Percentiles rank a stretch among this genome's conserved stretches.
phyloP scores from a whole-genome alignment of 2,888 invertebrate genomes.

The Zeuzera pyrina region DNA sequence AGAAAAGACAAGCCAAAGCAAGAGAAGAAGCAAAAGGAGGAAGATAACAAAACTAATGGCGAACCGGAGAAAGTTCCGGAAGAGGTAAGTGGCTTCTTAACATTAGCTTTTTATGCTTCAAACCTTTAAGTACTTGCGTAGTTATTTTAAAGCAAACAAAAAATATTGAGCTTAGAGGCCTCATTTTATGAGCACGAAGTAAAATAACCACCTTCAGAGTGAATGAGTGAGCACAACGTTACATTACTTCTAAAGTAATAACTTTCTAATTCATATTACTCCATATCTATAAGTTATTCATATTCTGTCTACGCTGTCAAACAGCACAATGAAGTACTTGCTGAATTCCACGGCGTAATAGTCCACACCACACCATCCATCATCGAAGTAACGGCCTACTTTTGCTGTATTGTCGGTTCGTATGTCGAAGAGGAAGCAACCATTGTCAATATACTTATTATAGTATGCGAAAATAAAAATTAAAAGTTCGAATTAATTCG shows the following conservation, averaged over 20 bases:
- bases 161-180: slow-evolving; percentile 2
- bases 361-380: slow-evolving; percentile 23
- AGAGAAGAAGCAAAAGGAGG: slow-evolving; percentile 75
- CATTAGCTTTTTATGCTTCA: slow-evolving; percentile 1
- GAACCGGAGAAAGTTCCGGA: slow-evolving; percentile 77
- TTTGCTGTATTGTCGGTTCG: slow-evolving; percentile 20
- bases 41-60: slow-evolving; percentile 72
- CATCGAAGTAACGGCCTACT: slow-evolving; percentile 34
- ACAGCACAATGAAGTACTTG: slow-evolving; percentile 24
- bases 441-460: neutral
- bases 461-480: slow-evolving; percentile 9
- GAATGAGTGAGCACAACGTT: slow-evolving; percentile 17
- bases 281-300: slow-evolving; percentile 18
- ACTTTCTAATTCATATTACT: slow-evolving; percentile 27
- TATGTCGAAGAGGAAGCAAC: slow-evolving; percentile 11
- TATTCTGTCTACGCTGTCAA: slow-evolving; percentile 30
- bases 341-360: slow-evolving; percentile 21
- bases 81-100: slow-evolving; percentile 66
- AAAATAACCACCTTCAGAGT: slow-evolving; percentile 7
- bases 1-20: slow-evolving; percentile 91
- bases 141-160: neutral
- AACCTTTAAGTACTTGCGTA: slow-evolving; percentile 2
- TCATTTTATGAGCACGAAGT: slow-evolving; percentile 5
- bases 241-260: slow-evolving; percentile 18
- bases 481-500: slow-evolving; percentile 20